Conservation (phyloP, 2,113 vertebrate genomes). For the Hiodon tergisus region DNA sequence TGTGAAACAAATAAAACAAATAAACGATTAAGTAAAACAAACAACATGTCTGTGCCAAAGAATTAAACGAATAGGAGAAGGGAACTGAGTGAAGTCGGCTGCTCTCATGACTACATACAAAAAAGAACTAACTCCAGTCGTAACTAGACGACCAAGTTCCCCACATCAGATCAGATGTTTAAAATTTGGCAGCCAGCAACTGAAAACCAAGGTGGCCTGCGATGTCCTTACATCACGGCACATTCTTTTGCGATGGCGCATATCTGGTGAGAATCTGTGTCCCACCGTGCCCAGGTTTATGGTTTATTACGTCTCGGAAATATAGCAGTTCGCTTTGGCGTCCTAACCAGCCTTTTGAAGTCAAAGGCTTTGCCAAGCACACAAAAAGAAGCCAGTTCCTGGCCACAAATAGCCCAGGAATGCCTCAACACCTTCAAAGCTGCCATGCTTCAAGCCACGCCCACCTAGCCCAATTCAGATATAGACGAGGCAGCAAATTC, state of each 20-base stretch:
- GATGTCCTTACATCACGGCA: slow-evolving; percentile 45
- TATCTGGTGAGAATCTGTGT: not conserved
- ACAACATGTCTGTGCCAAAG: slow-evolving; percentile 43
- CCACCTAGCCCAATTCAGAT: slow-evolving; percentile 58
- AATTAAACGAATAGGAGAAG: slow-evolving; percentile 44
- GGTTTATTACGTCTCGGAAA: slow-evolving; percentile 39
- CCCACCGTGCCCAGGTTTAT: not conserved
- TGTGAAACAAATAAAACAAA: slow-evolving; percentile 56
- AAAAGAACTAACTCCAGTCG: slow-evolving; percentile 17
- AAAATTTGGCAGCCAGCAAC: slow-evolving; percentile 31
- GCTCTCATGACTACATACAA: slow-evolving; percentile 14
- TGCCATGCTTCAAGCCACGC: slow-evolving; percentile 63
- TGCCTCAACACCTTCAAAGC: slow-evolving; percentile 73
- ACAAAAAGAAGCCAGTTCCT: slow-evolving; percentile 65
- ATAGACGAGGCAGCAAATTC: slow-evolving; percentile 70
- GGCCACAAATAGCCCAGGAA: slow-evolving; percentile 78
- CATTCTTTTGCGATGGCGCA: slow-evolving; percentile 38
- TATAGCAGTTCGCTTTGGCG: slow-evolving; percentile 55
- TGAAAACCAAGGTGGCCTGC: slow-evolving; percentile 33
- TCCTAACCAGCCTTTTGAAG: slow-evolving; percentile 55
- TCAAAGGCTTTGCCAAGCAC: no score
- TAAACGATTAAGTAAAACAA: slow-evolving; percentile 52
- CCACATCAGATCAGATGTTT: slow-evolving; percentile 28
- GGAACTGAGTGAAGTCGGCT: slow-evolving; percentile 22
- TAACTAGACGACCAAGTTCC: slow-evolving; percentile 16